These are phyloP conservation scores for Melanotus villosus DNA, from an alignment of 2,888 invertebrate genomes.

Conservation along the genomic window DNA sequence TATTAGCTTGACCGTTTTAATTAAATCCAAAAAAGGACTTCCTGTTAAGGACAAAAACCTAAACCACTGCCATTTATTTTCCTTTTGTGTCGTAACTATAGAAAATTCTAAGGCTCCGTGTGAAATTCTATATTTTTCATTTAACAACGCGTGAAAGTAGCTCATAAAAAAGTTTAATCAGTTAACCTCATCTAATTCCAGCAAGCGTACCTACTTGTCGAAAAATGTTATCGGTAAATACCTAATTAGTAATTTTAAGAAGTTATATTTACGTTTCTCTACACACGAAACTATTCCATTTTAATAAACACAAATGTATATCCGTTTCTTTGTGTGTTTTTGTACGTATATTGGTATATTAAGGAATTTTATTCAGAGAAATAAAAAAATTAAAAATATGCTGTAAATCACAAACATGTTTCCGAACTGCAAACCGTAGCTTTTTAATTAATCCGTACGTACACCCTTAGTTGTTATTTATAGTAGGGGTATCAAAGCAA, in stretches of 20 bases:
- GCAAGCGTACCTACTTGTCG: neutral
- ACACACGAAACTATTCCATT: neutral
- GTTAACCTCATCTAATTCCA: neutral
- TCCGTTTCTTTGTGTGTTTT: too few relatives aligned
- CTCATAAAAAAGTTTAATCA: slow-evolving; percentile 6
- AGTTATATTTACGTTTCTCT: too few relatives aligned
- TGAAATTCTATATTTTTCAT: neutral
- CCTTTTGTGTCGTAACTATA: too few relatives aligned
- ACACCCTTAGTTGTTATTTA: slow-evolving; percentile 12
- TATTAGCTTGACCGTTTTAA: too few relatives aligned
- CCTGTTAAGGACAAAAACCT: too few relatives aligned
- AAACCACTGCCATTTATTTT: too few relatives aligned
- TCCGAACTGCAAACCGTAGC: neutral
- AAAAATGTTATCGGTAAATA: slow-evolving; percentile 6
- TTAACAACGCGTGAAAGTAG: neutral
- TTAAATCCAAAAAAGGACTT: too few relatives aligned
- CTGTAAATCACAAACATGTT: slow-evolving; percentile 10
- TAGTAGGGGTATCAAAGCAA: neutral
- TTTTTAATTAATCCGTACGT: slow-evolving; percentile 15
- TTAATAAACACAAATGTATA: neutral
- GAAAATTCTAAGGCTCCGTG: too few relatives aligned
- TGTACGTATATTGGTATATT: too few relatives aligned
- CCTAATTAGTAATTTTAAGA: neutral
- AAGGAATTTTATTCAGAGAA: neutral
- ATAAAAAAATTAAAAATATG: neutral